Conservation (phyloP, 1,140 invertebrate species). For the Drosophila guanche region DNA sequence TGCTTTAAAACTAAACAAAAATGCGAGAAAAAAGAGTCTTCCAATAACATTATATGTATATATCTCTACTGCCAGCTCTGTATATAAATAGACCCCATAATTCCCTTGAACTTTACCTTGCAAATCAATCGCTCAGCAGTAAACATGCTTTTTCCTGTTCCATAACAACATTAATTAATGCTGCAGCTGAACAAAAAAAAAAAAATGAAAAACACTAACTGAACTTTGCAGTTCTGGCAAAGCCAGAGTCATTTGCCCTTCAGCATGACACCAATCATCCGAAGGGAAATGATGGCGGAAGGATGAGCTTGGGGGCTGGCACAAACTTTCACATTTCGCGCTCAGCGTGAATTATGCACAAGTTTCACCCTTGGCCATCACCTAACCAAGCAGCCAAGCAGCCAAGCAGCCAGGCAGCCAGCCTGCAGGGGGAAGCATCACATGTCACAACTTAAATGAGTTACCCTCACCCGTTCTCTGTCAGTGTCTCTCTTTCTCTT, state of each 20-base stretch:
- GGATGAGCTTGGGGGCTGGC: slow-evolving; percentile 5
- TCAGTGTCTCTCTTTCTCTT: not conserved
- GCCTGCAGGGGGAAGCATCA: slow-evolving; percentile 29
- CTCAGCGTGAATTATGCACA: slow-evolving; percentile 70
- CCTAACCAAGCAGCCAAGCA: slow-evolving; percentile 54
- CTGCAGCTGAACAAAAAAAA: slow-evolving; percentile 9
- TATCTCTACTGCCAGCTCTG: too few relatives aligned
- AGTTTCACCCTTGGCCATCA: slow-evolving; percentile 64
- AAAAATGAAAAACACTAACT: slow-evolving; percentile 6
- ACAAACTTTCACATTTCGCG: slow-evolving; percentile 66
- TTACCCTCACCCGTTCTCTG: slow-evolving; percentile 25
- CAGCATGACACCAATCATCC: slow-evolving; percentile 16
- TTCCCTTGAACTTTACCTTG: too few relatives aligned
- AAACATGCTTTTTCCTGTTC: not conserved
- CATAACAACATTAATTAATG: slow-evolving; percentile 56
- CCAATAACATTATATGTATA: slow-evolving; percentile 1
- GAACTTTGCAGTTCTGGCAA: not conserved
- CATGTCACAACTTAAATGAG: slow-evolving; percentile 70
- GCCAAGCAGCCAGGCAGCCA: slow-evolving; percentile 2
- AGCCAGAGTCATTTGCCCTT: slow-evolving; percentile 8
- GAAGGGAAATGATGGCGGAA: slow-evolving; percentile 4
- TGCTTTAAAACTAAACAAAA: slow-evolving; percentile 1
- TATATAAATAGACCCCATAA: too few relatives aligned
- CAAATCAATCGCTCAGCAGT: slow-evolving; percentile 6
- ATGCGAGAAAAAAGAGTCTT: slow-evolving; percentile 22